Evolutionary conservation across 1,140 invertebrate genomes (phyloP), one percentile per base, ranked within the genome.

Genomic region (Neodiprion pinetum): DNA sequence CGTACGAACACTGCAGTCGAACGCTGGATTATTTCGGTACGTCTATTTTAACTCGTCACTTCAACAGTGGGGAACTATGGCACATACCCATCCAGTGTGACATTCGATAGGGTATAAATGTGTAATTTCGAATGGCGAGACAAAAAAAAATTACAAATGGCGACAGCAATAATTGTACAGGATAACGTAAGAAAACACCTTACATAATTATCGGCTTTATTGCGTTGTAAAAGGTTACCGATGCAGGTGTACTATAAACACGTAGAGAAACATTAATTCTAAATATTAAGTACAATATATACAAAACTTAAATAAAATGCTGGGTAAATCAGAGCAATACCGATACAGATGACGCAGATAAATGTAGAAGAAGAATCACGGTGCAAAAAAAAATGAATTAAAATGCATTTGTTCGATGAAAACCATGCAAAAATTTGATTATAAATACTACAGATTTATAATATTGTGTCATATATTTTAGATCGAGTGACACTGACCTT

Each of bases 261-360:
- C 71, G 40, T 71, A 71, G 12, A 66, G 40, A 40, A 66, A 50
- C 71, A 8, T 48, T 76, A 71, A 23, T 68, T 48, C 70, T 72
- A 7, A 77, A 74, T 67, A 69, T 66, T 81, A 84, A 80, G 75
- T 84, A 84, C 79, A 80, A 77, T 85, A 85, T 85, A 79, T 85
- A 85, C 84, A 85, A 83, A 81, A 80, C 74, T 80, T 77, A 78
- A 76, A 71, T 70, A 76, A 48, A 69, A 68, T 66, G 50, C 61
- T 69, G 68, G 47, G 23, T 74, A 40, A 40, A 40, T 40, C 28
- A 40, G 28, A 40, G 28, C 28, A 40, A 40, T 40, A 40, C 28
- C 28, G 28, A 40, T 40, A 40, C 28, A 40, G 5, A 40, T 5
- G 28, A 40, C 2, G 28, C 28, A 40, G 28, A 40, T 40, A 40